Base-by-base conservation (phyloP, 2,888 invertebrate species). In the Mesochorus sp. region DNA sequence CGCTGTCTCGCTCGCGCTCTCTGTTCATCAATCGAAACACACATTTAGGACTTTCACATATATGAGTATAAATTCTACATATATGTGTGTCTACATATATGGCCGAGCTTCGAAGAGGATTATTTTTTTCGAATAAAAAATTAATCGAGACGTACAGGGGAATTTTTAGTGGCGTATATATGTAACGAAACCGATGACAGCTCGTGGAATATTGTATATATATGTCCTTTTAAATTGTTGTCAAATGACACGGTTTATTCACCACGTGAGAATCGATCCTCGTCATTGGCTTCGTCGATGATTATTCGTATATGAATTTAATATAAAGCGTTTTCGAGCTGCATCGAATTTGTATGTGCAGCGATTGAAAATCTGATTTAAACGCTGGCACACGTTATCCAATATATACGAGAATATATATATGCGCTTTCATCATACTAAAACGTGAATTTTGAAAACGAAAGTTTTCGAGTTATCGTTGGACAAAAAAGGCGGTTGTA, bases 81-180 rank as follows among this genome's bases (percentile, higher is more conserved):
- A 17, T 61, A 19, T 17, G 14, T 31, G 24, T 49, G 21, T 67
- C 10, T 34, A n/a, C n/a, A n/a, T n/a, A n/a, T n/a, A n/a, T 19
- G n/a, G 55, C 17, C 31, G 57, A 73, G 55, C 49, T 51, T 64
- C 37, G 26, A 28, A 5, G 24, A 44, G 70, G 74, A 78, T 78
- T 74, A 74, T 71, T 74, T 78, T n/a, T n/a, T 70, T 26, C 57
- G 53, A 74, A 74, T 78, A 66, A 78, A 78, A 78, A 74, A 78
- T 78, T 70, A 70, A 78, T 78, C 74, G 74, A 66, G 74, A 74
- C 70, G n/a, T 64, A 59, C 71, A 44, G 28, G 67, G 6, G 21
- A 47, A 42, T 6, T 28, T 34, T 31, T 19, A 57, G 62, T 39
- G n/a, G 47, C 49, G 76, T 17, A 51, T 71, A 42, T 66, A 64